Evolutionary conservation across 2,888 invertebrate species (phyloP), one percentile per base, ranked within the genome.

Genomic region (Drosophila anomelani): DNA sequence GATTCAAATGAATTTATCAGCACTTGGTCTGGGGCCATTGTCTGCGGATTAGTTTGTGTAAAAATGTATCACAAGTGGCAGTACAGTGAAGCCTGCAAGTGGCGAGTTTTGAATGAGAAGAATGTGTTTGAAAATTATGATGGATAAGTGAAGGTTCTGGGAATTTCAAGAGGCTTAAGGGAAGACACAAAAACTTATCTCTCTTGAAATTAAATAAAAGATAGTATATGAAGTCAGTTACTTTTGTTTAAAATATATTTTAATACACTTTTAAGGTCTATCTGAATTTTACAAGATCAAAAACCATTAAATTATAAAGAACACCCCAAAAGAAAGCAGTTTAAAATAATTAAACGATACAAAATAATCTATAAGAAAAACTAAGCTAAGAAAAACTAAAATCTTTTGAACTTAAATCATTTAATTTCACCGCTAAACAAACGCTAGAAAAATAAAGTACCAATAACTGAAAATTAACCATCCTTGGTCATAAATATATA

Each of bases 1-100:
- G 59, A 67, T 68, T 60, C 59, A 75, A 71, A 71, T 62, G 39
- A 62, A 76, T 62, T 49, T 64, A 57, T 69, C 76, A 51, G 43
- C 54, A 55, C 47, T 71, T 63, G 56, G 76, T 53, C 69, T 80
- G 70, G 70, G 81, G 75, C 66, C 75, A 78, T 82, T 83, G 51
- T 72, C 76, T 85, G 66, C 76, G 59, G 72, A 78, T 80, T 78
- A 78, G 62, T 66, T 60, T 47, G 73, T 55, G 53, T 68, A 64
- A 53, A 66, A 53, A 66, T 49, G 69, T 41, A 68, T 57, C 41
- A 36, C 69, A 68, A 61, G 59, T 61, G 61, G 51, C 29, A 15
- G 41, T 49, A 68, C 67, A 67, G 69, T 67, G 20, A 29, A 17
- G 39, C 26, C n/a, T 49, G 3, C 8, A 2, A n/a, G 10, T 0